Percentiles rank a stretch among this genome's conserved stretches.
Evolutionary conservation across 2,888 invertebrate species (phyloP).

Genomic region (Caenorhabditis sulstoni): DNA sequence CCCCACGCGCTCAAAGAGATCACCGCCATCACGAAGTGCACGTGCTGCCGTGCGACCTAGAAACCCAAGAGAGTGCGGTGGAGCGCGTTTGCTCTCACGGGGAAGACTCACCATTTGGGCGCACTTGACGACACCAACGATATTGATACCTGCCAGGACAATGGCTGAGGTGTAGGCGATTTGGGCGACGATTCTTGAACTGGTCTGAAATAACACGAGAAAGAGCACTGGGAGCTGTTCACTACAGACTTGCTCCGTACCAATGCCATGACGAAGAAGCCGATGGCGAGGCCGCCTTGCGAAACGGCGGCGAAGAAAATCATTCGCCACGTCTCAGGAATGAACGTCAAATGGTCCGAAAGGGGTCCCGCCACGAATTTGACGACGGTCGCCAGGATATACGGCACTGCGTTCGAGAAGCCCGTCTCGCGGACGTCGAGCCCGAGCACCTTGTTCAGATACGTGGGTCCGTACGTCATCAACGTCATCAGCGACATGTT

Average conservation of each 20-base stretch:
- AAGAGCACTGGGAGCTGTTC: too few species aligned
- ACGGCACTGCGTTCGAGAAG: constrained; percentile 65
- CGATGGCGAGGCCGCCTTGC: constrained; percentile 63
- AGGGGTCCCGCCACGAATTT: constrained; percentile 51
- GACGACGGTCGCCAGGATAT: constrained; percentile 38
- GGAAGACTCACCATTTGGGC: constrained; percentile 63
- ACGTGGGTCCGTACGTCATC: constrained; percentile 56
- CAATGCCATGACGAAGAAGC: constrained; percentile 64
- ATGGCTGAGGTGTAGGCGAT: constrained; percentile 68
- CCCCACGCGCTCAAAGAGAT: constrained; percentile 59
- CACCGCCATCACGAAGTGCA: constrained; percentile 68
- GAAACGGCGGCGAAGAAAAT: constrained; percentile 66
- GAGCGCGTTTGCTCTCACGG: background rate
- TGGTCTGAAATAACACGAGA: constrained; percentile 47
- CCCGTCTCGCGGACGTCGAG: constrained; percentile 66
- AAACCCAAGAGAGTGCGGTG: background rate
- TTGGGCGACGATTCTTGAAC: constrained; percentile 58
- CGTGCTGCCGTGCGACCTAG: constrained; percentile 66
- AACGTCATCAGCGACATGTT: constrained; percentile 47
- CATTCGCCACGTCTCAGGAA: constrained; percentile 52
- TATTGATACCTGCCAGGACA: constrained; percentile 69
- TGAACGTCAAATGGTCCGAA: constrained; percentile 41
- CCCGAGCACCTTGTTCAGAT: constrained; percentile 61
- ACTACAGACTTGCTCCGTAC: too few species aligned
- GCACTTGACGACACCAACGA: constrained; percentile 69